Base-by-base conservation (phyloP, 2,113 vertebrate genomes). In the Poeciliopsis retropinna region DNA sequence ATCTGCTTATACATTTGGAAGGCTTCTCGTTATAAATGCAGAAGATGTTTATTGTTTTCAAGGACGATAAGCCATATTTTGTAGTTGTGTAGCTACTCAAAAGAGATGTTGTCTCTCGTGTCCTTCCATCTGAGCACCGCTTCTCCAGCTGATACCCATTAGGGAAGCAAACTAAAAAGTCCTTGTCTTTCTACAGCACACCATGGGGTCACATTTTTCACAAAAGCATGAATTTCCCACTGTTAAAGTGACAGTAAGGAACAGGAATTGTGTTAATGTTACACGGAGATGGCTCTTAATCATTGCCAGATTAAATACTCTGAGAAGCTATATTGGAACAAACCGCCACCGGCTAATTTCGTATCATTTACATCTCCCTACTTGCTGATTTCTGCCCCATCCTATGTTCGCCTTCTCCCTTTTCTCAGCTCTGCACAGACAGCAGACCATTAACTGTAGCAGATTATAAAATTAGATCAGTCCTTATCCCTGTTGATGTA, bases 281-380 rank as follows among this genome's bases (percentile, higher is more conserved):
- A 60, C 70, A 13, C 19, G 0, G 62, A 64, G 62, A 51, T 72
- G 80, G 76, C 65, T 54, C 67, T 76, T 81, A 77, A 91, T 86
- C 85, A 91, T 86, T 85, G 68, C 69, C 67, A 87, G 86, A 89
- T 91, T 54, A 92, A 89, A 86, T 81, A 79, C 79, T 87, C 69
- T 47, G 77, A 85, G 79, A 80, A 81, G 67, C 67, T 47, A 81
- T 71, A 57, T 79, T 79, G 62, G 27, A 67, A 83, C 41, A 63
- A 62, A 69, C 10, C 0, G 69, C 86, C 80, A 78, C 62, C 31
- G 77, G 86, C 82, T 89, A 84, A 87, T 85, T 87, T 82, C 67
- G 81, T 81, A 28, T 84, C 72, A 77, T 62, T 32, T 60, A 85
- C 69, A 57, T 67, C 73, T 79, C 60, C 2, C 47, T 75, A 63